Percentiles rank a stretch among this genome's conserved stretches.
These are phyloP conservation scores for Scomber colias DNA, from an alignment of 2,113 vertebrate species.

Conservation along the genomic window DNA sequence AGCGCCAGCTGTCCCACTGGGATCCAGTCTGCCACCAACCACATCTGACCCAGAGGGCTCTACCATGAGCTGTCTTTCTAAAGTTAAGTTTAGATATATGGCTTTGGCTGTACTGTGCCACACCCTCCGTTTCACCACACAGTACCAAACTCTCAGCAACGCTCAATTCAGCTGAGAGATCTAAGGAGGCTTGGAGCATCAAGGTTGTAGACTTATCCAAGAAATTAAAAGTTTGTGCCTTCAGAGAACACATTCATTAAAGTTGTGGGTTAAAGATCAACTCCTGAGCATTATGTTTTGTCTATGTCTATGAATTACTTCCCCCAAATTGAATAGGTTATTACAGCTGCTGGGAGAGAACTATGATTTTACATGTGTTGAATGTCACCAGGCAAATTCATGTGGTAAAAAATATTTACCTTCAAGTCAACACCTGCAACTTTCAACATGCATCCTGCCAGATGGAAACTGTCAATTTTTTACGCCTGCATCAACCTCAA, in stretches of 20 bases:
- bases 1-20: slow-evolving; percentile 70
- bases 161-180: slow-evolving; percentile 33
- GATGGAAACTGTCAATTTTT: slow-evolving; percentile 25
- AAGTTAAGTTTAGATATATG: slow-evolving; percentile 78
- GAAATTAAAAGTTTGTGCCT: slow-evolving; percentile 6
- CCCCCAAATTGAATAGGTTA: slow-evolving; percentile 11
- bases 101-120: slow-evolving; percentile 63
- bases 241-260: slow-evolving; percentile 10
- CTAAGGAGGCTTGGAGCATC: neutral
- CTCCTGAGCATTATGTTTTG: neutral
- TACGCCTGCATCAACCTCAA: slow-evolving; percentile 2
- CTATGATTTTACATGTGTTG: neutral
- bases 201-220: neutral
- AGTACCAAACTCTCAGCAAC: slow-evolving; percentile 51
- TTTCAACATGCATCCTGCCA: slow-evolving; percentile 6
- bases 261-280: slow-evolving; percentile 11
- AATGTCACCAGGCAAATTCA: slow-evolving; percentile 33
- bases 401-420: slow-evolving; percentile 42
- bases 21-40: slow-evolving; percentile 69
- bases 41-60: slow-evolving; percentile 70
- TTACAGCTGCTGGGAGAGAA: slow-evolving; percentile 35
- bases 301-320: slow-evolving; percentile 18
- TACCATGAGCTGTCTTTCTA: slow-evolving; percentile 67
- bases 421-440: slow-evolving; percentile 45
- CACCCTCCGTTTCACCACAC: slow-evolving; percentile 74